Evolutionary conservation across 2,797 vertebrate species (phyloP), one percentile per base, ranked within the genome.

Genomic region (Mormyrops boulengeri): DNA sequence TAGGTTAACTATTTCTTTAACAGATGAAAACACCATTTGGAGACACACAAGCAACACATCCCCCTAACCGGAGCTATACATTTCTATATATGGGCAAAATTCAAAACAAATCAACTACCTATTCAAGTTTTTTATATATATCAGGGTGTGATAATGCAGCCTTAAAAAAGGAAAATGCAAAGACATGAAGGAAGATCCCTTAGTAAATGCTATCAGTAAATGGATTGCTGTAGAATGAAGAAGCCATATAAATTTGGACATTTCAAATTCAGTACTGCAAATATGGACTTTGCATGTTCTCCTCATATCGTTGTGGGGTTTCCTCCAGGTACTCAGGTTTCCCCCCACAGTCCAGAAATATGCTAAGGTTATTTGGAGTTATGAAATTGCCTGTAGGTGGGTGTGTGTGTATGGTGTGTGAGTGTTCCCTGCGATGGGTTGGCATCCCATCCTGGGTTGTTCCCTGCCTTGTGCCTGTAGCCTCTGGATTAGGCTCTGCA

Each of bases 1-100:
- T 95, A 88, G 93, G 95, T 91, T 55, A 69, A 30, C 5, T 5
- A 88, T 80, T 0, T 11, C 26, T 11, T 62, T 62, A 26, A 62
- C 60, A 53, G 49, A 49, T 47, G 38, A 84, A 44, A 47, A 19
- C 19, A 41, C 44, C 26, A 17, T 73, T 73, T 38, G 1, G 11
- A 73, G 66, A 38, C 66, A 73, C 50, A 8, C 14, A 38, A 26
- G 3, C 22, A 66, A 8, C 8, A 30, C 22, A 66, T 22, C 22
- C 7, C 60, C 60, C 9, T 66, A 4, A 34, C 30, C 3, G 11
- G 30, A 73, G 9, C 26, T 38, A 30, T 9, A 30, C 26, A 69
- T 2, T 3, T 38, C 11, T 73, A 73, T 38, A 34, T 30, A 38
- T 73, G 30, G 11, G 57, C 60, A 62, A 62, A 62, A 26, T 4